Conservation (phyloP, 2,113 vertebrate species). For the Prunella fulvescens region DNA sequence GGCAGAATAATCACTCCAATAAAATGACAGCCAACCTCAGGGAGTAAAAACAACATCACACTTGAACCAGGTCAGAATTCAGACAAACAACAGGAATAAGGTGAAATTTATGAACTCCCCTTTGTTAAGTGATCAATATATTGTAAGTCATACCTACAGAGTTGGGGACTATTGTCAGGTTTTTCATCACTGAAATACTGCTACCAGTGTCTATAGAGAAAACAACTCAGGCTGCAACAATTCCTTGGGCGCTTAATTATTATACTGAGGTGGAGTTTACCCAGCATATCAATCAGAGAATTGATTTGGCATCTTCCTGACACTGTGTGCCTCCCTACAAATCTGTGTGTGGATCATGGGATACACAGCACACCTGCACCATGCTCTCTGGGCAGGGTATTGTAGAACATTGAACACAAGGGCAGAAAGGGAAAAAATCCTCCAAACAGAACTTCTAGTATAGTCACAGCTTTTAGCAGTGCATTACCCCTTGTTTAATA, state of each 20-base stretch:
- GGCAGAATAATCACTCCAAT: neutral
- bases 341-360: neutral
- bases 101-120: neutral
- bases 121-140: neutral
- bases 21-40: neutral
- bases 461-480: neutral
- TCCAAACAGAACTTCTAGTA: neutral
- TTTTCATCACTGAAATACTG: neutral
- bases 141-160: neutral
- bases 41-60: neutral
- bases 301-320: neutral
- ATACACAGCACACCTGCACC: neutral
- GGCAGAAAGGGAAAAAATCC: neutral
- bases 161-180: neutral
- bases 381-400: neutral
- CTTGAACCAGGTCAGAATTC: neutral
- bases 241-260: neutral
- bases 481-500: neutral
- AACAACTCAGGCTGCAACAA: neutral
- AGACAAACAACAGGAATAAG: neutral
- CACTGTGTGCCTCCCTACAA: neutral
- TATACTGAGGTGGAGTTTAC: neutral
- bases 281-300: neutral
- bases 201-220: neutral
- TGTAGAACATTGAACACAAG: neutral